Percentiles rank a stretch among this genome's conserved stretches.
These are phyloP conservation scores for Misgurnus anguillicaudatus DNA, from an alignment of 2,113 vertebrate species.

Conservation along the genomic window DNA sequence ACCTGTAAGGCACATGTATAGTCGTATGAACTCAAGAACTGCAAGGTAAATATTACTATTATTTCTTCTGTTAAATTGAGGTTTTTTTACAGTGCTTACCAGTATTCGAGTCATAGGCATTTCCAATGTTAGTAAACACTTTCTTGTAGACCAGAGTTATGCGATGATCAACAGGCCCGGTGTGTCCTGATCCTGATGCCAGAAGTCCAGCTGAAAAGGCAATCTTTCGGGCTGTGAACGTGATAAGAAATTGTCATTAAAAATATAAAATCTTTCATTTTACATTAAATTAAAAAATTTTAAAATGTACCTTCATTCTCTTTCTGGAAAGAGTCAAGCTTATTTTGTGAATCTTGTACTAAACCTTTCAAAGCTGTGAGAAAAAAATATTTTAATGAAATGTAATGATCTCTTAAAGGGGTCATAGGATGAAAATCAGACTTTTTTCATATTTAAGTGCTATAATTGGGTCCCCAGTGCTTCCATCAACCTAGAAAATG, in stretches of 20 bases:
- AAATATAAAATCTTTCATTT: neutral
- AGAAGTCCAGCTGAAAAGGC: conserved; percentile 50
- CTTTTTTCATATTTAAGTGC: too few relatives aligned
- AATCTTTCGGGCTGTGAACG: conserved; percentile 32
- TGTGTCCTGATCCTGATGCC: neutral
- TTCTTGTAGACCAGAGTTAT: conserved; percentile 44
- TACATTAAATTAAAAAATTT: too few relatives aligned
- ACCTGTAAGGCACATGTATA: conserved; percentile 31
- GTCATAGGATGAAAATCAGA: too few relatives aligned
- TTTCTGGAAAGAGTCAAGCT: too few relatives aligned
- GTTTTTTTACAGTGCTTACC: conserved; percentile 3
- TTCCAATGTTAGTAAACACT: conserved; percentile 37
- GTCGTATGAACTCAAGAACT: neutral
- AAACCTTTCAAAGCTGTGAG: too few relatives aligned
- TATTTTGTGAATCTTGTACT: too few relatives aligned
- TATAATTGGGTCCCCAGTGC: too few relatives aligned
- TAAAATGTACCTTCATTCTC: too few relatives aligned
- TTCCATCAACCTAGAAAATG: too few relatives aligned
- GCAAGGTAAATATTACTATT: too few relatives aligned
- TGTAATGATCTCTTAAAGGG: too few relatives aligned
- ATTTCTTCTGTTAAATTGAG: neutral
- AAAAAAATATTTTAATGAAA: too few relatives aligned
- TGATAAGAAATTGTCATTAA: neutral
- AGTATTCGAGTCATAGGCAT: conserved; percentile 37
- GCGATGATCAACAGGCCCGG: neutral